phyloP scores from a whole-genome alignment of 2,888 invertebrate genomes.

The Onchidella celtica region DNA sequence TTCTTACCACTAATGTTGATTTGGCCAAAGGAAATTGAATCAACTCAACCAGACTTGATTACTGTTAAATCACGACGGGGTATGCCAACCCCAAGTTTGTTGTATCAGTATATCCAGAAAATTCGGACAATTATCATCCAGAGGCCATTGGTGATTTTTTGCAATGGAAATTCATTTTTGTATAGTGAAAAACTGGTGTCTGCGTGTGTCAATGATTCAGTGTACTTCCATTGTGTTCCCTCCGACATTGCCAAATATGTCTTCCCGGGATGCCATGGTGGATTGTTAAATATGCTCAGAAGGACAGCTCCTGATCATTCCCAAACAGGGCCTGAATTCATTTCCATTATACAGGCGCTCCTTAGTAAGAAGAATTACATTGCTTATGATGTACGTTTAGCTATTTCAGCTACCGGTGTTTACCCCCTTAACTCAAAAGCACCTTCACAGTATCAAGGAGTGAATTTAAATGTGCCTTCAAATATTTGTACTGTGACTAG shows the following conservation, averaged over 20 bases:
- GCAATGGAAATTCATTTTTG: background rate
- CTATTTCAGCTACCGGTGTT: slow-evolving; percentile 25
- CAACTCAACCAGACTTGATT: slow-evolving; percentile 19
- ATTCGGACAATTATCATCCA: background rate
- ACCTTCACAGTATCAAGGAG: background rate
- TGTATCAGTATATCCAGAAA: slow-evolving; percentile 25
- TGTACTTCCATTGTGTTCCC: slow-evolving; percentile 28
- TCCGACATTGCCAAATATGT: slow-evolving; percentile 19
- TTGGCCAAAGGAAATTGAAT: background rate
- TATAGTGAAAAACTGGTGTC: slow-evolving; percentile 31
- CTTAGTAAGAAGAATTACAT: background rate
- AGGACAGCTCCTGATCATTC: background rate
- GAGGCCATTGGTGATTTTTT: slow-evolving; percentile 35
- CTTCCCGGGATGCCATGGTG: slow-evolving; percentile 42
- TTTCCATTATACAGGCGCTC: background rate
- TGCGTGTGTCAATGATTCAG: background rate
- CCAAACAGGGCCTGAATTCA: background rate
- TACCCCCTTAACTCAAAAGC: slow-evolving; percentile 40
- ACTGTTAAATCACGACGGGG: slow-evolving; percentile 8
- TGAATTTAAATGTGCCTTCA: background rate
- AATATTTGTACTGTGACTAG: background rate
- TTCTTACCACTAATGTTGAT: slow-evolving; percentile 3
- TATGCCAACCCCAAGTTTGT: background rate
- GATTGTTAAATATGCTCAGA: slow-evolving; percentile 13
- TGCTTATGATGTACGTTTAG: background rate